Conservation (phyloP, 2,113 vertebrate genomes). For the Procavia capensis region DNA sequence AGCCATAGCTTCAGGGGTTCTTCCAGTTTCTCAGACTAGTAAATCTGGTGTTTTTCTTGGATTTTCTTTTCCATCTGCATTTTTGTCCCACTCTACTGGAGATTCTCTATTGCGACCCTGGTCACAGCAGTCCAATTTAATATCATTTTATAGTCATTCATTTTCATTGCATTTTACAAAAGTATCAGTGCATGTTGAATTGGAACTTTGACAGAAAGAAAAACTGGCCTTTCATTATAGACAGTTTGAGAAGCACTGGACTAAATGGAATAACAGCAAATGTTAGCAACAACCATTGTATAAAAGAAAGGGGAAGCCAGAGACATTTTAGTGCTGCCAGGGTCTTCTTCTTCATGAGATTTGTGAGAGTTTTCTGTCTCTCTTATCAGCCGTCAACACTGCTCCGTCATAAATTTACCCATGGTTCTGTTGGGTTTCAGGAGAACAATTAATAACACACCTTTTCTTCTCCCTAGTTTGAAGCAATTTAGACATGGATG, state of each 20-base stretch:
- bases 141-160: slow-evolving; percentile 47
- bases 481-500: not conserved
- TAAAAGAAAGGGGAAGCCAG: slow-evolving; percentile 10
- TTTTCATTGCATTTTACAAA: slow-evolving; percentile 13
- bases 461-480: slow-evolving; percentile 15
- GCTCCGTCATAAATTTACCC: not conserved
- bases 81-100: too few species aligned
- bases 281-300: not conserved
- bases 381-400: not conserved
- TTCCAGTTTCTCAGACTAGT: too few species aligned
- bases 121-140: not conserved
- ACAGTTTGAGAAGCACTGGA: not conserved
- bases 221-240: not conserved
- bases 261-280: not conserved
- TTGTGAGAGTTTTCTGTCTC: not conserved
- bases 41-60: too few species aligned
- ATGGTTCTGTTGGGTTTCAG: not conserved
- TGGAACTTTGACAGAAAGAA: slow-evolving; percentile 18
- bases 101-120: too few species aligned
- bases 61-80: too few species aligned
- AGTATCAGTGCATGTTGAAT: not conserved
- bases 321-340: not conserved
- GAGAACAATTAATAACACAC: not conserved
- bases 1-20: too few species aligned
- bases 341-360: not conserved